Base-by-base conservation (phyloP, 1,140 invertebrate genomes). In the Drosophila miranda region DNA sequence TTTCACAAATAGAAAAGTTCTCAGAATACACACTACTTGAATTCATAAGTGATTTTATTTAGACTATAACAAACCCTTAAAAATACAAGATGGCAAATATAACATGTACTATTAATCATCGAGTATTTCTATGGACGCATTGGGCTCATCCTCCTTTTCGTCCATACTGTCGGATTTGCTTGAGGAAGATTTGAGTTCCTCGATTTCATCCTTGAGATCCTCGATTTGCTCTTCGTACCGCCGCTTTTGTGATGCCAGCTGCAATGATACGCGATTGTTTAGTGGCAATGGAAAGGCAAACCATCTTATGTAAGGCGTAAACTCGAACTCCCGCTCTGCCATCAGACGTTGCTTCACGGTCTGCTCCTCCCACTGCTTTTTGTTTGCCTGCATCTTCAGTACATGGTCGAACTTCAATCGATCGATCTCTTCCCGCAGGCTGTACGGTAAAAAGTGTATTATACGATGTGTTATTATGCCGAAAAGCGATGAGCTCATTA, bases 141-240 rank as follows among this genome's bases (percentile, higher is more conserved):
- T 73, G 0, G 50, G 49, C 1, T 76, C 78, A 2, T 75, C 63
- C 2, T 56, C 13, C 34, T 5, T 38, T 13, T 77, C 69, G 9
- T 89, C 73, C 1, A 14, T 28, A 26, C 38, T 69, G 2, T 70
- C 55, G 1, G 3, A 5, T 28, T 49, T 49, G 9, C 19, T 19
- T 3, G 3, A 6, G n/a, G 66, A 43, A 59, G 62, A 49, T 11
- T 42, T 68, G 9, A 68, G 49, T 0, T 87, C 82, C 1, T 90
- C 75, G 6, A 84, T 60, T 53, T 90, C 84, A 19, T 90, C 89
- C 9, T 70, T 59, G 11, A 90, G 54, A 51, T 90, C 89, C 52
- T 90, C 89, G 13, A 90, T 77, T 52, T 82, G 21, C 7, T 84
- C 75, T 34, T 87, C 79, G 21, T 71, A 75, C 23, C 62, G 58